Evolutionary conservation across 2,888 invertebrate species (phyloP), one percentile per base, ranked within the genome.

Genomic region (Leptinotarsa rubiginosa): DNA sequence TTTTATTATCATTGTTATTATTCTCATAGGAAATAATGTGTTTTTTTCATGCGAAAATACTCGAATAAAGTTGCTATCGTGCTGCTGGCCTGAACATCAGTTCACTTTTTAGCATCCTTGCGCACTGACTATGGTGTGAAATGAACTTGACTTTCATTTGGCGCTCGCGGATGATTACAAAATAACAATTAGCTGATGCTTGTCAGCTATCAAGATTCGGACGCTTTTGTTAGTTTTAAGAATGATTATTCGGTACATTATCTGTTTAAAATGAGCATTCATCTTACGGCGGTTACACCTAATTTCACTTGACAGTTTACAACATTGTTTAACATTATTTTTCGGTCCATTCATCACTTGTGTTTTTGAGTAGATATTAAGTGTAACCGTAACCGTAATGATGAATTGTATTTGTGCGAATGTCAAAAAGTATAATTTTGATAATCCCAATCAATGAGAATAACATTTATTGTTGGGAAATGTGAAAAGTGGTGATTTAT

Each of bases 121-220:
- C 62, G 5, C 62, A 62, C 31, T 10, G 62, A 62, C 62, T 62
- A 62, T 62, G n/a, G 16, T n/a, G 62, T n/a, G 62, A 16, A 62
- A 62, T 62, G 62, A 62, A 62, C 62, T 62, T 25, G 62, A 41
- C 62, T 62, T 25, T 62, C 41, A 69, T 73, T 73, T 73, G 73
- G 69, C 73, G 77, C 78, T 77, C 75, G 77, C 72, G 72, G 68
- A 76, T 69, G 70, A 52, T 69, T 75, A 77, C 80, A 77, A 79
- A 80, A 80, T 78, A 78, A 78, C 79, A 79, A 80, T 80, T 77
- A 79, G 80, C 80, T 80, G 80, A 76, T 77, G 79, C 74, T 79
- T 80, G 80, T 81, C 80, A 80, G 78, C 73, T 78, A 77, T 75
- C 70, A 73, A 72, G 75, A 77, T 78, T 79, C 78, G 74, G 75